Evolutionary conservation across 2,113 vertebrate genomes (phyloP).

Genomic region (Triplophysa tibetana): DNA sequence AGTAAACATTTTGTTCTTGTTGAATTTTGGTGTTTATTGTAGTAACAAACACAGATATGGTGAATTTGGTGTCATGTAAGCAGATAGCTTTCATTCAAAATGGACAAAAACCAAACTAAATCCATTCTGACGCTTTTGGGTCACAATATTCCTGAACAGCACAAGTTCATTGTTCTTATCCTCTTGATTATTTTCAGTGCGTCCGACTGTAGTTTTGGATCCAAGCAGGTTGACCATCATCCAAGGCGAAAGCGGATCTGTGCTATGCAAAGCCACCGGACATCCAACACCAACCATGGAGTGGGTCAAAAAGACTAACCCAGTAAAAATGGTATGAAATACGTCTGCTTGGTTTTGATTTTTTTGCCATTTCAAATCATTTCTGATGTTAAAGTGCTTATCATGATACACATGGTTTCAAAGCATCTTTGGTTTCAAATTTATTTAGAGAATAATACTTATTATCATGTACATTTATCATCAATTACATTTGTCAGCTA

Average conservation of each 20-base stretch:
- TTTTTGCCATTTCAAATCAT: background rate
- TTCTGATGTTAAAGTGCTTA: too few species aligned
- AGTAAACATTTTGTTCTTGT: background rate
- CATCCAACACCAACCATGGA: slow-evolving; percentile 67
- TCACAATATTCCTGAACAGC: too few species aligned
- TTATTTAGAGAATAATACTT: too few species aligned
- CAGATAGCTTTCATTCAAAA: background rate
- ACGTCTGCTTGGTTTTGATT: background rate
- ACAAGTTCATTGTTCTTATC: background rate
- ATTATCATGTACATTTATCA: too few species aligned
- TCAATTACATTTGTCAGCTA: too few species aligned
- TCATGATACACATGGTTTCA: too few species aligned
- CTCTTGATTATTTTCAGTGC: slow-evolving; percentile 47
- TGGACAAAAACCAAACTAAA: background rate
- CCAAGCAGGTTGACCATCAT: slow-evolving; percentile 41
- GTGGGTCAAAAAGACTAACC: slow-evolving; percentile 69
- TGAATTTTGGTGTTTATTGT: slow-evolving; percentile 15
- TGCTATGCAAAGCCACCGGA: slow-evolving; percentile 72
- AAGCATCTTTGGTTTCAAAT: too few species aligned
- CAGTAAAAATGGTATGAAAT: slow-evolving; percentile 58
- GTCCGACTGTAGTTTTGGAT: slow-evolving; percentile 49
- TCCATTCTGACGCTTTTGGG: too few species aligned
- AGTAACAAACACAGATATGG: slow-evolving; percentile 24
- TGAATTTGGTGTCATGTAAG: slow-evolving; percentile 10
- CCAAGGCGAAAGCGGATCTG: slow-evolving; percentile 55